These are phyloP conservation scores for Muschampia plurimacula DNA, from an alignment of 2,888 invertebrate genomes.

Conservation along the genomic window DNA sequence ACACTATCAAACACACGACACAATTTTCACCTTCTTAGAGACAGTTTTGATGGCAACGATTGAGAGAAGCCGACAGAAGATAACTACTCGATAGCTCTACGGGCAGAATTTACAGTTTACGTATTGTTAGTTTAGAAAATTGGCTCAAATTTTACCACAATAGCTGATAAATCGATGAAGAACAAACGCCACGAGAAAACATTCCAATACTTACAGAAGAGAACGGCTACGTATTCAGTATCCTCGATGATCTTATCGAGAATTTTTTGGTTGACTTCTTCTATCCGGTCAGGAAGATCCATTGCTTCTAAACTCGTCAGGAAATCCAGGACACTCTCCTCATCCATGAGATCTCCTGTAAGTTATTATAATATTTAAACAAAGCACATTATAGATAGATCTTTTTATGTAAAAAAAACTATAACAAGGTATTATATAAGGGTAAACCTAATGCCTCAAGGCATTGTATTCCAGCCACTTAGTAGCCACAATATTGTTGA, in stretches of 20 bases:
- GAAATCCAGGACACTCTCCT: slow-evolving; percentile 96
- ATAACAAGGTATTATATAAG: too few species aligned
- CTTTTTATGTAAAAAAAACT: too few species aligned
- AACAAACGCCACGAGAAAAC: slow-evolving; percentile 57
- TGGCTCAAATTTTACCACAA: slow-evolving; percentile 71
- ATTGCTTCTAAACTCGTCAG: slow-evolving; percentile 97
- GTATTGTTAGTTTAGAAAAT: slow-evolving; percentile 75
- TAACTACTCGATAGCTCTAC: slow-evolving; percentile 64
- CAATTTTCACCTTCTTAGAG: slow-evolving; percentile 67
- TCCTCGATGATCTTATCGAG: slow-evolving; percentile 96
- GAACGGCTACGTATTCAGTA: slow-evolving; percentile 95
- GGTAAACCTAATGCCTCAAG: too few species aligned
- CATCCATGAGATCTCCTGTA: slow-evolving; percentile 97
- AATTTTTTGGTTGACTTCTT: slow-evolving; percentile 97
- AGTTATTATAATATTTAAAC: neutral
- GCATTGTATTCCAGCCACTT: too few species aligned
- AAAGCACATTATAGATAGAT: neutral
- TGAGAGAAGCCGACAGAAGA: slow-evolving; percentile 57
- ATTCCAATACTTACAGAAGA: slow-evolving; percentile 93
- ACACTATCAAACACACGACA: slow-evolving; percentile 83
- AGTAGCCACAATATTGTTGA: too few species aligned
- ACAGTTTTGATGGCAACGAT: slow-evolving; percentile 60
- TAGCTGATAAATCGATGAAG: slow-evolving; percentile 66
- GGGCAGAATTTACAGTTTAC: slow-evolving; percentile 61
- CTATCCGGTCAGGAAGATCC: slow-evolving; percentile 97